Percentiles rank a stretch among this genome's conserved stretches.
phyloP scores from a whole-genome alignment of 2,113 vertebrate genomes.

The Pheucticus melanocephalus region DNA sequence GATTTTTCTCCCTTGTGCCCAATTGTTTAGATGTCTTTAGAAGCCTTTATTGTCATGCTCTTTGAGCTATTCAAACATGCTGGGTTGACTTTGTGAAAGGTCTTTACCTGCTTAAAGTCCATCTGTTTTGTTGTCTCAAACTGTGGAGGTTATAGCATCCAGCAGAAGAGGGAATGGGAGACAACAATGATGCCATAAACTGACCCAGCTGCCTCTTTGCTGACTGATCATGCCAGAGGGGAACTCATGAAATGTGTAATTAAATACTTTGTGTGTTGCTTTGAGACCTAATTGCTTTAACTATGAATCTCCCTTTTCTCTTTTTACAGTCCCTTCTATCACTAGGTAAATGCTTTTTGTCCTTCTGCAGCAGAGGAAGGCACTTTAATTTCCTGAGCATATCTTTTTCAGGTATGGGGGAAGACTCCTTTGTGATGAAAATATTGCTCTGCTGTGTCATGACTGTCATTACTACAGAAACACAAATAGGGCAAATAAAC shows the following conservation, averaged over 20 bases:
- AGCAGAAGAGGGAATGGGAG: not conserved
- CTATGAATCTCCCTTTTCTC: not conserved
- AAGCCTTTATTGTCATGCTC: not conserved
- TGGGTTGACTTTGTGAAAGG: not conserved
- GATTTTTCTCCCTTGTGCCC: not conserved
- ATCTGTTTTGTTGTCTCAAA: not conserved
- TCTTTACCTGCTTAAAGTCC: not conserved
- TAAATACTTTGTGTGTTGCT: constrained; percentile 6
- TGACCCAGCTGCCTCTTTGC: not conserved
- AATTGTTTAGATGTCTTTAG: constrained; percentile 5
- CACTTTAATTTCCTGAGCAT: not conserved
- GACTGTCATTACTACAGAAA: not conserved
- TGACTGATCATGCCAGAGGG: not conserved
- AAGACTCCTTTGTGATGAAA: not conserved
- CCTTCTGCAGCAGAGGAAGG: not conserved
- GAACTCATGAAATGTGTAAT: constrained; percentile 1
- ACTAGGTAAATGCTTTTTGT: not conserved
- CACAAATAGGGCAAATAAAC: not conserved
- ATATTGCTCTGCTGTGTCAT: not conserved
- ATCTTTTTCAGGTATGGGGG: not conserved
- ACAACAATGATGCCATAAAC: not conserved
- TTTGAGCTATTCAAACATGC: not conserved
- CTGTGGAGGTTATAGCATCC: not conserved
- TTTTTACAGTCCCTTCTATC: not conserved
- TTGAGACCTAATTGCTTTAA: not conserved